Percentiles rank a stretch among this genome's conserved stretches.
These are phyloP conservation scores for Brenthis daphne DNA, from an alignment of 2,888 invertebrate species.

Conservation along the genomic window DNA sequence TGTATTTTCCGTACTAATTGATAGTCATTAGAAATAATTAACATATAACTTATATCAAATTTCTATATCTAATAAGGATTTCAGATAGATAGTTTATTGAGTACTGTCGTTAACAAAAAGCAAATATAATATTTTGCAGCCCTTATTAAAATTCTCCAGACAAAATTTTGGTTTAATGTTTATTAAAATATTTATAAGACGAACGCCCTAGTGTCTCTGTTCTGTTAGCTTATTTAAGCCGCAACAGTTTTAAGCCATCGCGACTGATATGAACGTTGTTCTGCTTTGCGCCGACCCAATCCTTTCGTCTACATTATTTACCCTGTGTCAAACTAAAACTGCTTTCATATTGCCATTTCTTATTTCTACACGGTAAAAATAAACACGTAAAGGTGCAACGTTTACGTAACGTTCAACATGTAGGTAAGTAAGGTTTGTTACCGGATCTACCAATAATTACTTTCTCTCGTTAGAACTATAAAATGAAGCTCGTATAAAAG, in stretches of 20 bases:
- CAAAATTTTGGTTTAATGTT: too few species aligned
- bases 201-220: conserved; percentile 25
- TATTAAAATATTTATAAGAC: conserved; percentile 13
- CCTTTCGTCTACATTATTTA: conserved; percentile 54
- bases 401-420: neutral
- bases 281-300: conserved; percentile 49
- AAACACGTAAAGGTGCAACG: too few species aligned
- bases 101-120: too few species aligned
- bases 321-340: conserved; percentile 47
- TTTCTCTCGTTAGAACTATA: neutral
- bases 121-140: too few species aligned
- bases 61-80: too few species aligned
- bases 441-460: neutral
- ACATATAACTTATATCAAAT: too few species aligned
- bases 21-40: too few species aligned
- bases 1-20: too few species aligned
- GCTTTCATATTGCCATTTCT: conserved; percentile 21
- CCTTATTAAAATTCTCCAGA: too few species aligned
- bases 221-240: conserved; percentile 47
- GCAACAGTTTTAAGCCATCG: conserved; percentile 53
- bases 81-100: too few species aligned
- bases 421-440: neutral
- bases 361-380: neutral
- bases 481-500: too few species aligned
- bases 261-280: conserved; percentile 47